A percentile compares a stretch with the other conserved stretches of the same genome.
Evolutionary conservation across 2,797 vertebrate species (phyloP).

Genomic region (Sciaenops ocellatus): DNA sequence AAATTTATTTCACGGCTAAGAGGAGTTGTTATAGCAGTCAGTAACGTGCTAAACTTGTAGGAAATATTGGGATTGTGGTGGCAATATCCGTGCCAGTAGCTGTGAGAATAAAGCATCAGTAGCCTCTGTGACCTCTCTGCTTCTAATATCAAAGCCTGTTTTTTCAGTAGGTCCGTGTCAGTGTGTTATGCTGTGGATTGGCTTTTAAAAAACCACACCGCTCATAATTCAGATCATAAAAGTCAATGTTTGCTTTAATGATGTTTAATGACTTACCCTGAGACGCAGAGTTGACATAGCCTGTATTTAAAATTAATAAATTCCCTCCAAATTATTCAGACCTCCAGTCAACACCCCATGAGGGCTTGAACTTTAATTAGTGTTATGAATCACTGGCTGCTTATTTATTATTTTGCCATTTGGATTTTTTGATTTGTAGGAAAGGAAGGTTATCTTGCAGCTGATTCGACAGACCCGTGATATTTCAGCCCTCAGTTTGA

Average conservation of each 20-base stretch:
- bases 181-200: background rate
- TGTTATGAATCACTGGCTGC: slow-evolving; percentile 11
- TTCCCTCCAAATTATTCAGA: slow-evolving; percentile 29
- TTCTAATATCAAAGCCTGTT: background rate
- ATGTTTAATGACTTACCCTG: slow-evolving; percentile 15
- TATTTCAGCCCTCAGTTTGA: background rate
- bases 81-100: background rate
- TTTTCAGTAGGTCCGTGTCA: background rate
- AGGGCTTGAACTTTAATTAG: background rate
- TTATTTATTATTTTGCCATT: slow-evolving; percentile 3
- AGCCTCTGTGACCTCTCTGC: background rate
- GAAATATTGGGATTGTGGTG: background rate
- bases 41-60: no score
- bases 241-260: slow-evolving; percentile 17
- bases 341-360: background rate
- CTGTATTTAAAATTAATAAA: slow-evolving; percentile 1
- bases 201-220: background rate
- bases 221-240: slow-evolving; percentile 12
- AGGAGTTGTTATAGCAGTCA: background rate
- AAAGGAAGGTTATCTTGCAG: background rate
- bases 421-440: background rate
- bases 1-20: background rate
- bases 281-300: background rate
- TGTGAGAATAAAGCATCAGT: background rate
- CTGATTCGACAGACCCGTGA: background rate